Evolutionary conservation across 2,888 invertebrate species (phyloP).

Genomic region (Enoplolaimus lenunculus): DNA sequence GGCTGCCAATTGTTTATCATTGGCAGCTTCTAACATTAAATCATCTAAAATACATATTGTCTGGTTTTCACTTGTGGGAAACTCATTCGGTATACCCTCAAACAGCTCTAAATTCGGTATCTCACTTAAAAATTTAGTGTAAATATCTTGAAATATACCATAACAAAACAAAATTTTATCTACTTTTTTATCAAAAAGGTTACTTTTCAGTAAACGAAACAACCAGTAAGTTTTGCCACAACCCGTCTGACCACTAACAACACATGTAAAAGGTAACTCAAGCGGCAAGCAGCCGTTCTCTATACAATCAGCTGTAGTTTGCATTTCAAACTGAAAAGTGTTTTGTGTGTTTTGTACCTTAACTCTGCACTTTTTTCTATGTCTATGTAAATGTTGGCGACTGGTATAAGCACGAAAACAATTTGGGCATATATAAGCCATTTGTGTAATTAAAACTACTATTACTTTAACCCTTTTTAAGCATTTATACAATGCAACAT

Average conservation of each 20-base stretch:
- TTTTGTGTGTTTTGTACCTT: not conserved
- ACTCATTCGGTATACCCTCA: not conserved
- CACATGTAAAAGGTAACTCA: not conserved
- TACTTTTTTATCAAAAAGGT: not conserved
- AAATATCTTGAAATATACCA: not conserved
- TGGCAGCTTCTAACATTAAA: not conserved
- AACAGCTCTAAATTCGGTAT: not conserved
- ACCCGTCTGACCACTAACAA: not conserved
- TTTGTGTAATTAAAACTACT: no score
- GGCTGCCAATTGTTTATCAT: not conserved
- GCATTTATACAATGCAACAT: no score
- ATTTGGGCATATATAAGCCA: not conserved
- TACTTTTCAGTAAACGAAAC: not conserved
- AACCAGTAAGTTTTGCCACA: not conserved
- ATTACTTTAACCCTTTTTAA: no score
- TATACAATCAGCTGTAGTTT: not conserved
- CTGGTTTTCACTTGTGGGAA: not conserved
- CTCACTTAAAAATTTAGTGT: not conserved
- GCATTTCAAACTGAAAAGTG: not conserved
- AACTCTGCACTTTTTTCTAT: not conserved
- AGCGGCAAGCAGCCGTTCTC: not conserved
- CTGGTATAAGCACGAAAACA: not conserved
- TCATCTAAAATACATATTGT: not conserved
- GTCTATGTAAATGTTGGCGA: not conserved
- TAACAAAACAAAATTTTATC: not conserved